Base-by-base conservation (phyloP, 2,888 invertebrate genomes). In the Eulithis prunata region DNA sequence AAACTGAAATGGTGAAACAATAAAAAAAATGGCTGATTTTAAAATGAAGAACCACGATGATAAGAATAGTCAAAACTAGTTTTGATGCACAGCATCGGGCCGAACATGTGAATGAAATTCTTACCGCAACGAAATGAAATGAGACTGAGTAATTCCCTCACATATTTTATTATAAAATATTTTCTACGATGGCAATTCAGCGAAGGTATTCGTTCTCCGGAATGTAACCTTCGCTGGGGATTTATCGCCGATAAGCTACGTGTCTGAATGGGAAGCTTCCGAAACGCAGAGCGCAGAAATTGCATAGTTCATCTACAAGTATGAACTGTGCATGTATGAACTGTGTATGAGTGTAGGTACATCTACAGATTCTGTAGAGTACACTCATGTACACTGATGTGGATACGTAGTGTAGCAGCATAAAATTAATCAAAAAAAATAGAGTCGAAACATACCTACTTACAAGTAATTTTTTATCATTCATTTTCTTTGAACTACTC, bases 211-310 rank as follows among this genome's bases (percentile, higher is more conserved):
- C 68, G 64, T 64, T 64, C 68, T 57, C 52, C 32, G 68, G 68
- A 68, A 68, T 68, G 68, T 68, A 68, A 68, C 68, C 68, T 68
- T 68, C 68, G 55, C 53, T 68, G 68, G 64, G 68, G 68, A 68
- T 68, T 68, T 68, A 68, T 68, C 61, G 68, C 54, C 68, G 68
- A 64, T 64, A 68, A 64, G 68, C 68, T 68, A 68, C 68, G 68
- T 68, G 68, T 68, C 68, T 68, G 68, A 68, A 68, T 68, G 68
- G 53, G 68, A 64, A 64, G 64, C 68, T 68, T 68, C 68, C 64
- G 68, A 68, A 61, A 61, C 61, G 43, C 13, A 55, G 60, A 63
- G 63, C 5, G 2, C 11, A 10, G 43, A 60, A 41, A 57, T 12
- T 52, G 10, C n/a, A 66, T 4, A 57, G 41, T 13, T 8, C 41